Percentiles rank a stretch among this genome's conserved stretches.
These are phyloP conservation scores for Dolomedes plantarius DNA, from an alignment of 2,888 invertebrate species.

Conservation along the genomic window DNA sequence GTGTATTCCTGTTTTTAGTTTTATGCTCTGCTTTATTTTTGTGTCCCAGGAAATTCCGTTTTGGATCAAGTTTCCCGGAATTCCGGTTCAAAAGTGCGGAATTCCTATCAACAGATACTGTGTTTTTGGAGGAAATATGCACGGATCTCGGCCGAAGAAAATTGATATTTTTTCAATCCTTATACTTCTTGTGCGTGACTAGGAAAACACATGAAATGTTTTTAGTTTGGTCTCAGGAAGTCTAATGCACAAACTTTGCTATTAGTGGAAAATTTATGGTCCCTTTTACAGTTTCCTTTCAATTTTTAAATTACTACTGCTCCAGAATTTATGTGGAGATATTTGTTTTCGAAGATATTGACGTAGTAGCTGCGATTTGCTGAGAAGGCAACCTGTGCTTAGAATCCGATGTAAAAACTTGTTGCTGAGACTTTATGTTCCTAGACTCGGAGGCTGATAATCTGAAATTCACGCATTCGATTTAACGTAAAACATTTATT, in stretches of 20 bases:
- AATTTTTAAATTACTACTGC: too few species aligned
- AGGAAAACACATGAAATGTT: neutral
- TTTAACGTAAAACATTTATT: too few species aligned
- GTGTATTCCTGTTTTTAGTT: conserved; percentile 50
- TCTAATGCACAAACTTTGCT: neutral
- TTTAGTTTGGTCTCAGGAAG: neutral
- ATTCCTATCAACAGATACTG: conserved; percentile 64
- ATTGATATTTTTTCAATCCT: conserved; percentile 25
- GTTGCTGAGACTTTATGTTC: too few species aligned
- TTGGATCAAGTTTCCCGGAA: conserved; percentile 67
- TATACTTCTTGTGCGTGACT: conserved; percentile 6
- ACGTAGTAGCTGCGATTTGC: too few species aligned
- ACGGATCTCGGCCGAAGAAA: conserved; percentile 34
- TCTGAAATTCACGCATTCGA: too few species aligned
- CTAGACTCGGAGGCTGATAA: too few species aligned
- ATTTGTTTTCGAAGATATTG: too few species aligned
- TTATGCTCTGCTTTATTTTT: conserved; percentile 51
- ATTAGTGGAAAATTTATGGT: neutral
- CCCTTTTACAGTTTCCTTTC: too few species aligned
- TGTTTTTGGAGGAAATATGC: conserved; percentile 40
- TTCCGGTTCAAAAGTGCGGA: conserved; percentile 59
- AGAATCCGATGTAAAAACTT: too few species aligned
- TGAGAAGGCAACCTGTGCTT: too few species aligned
- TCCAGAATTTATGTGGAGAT: too few species aligned
- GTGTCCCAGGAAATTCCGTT: conserved; percentile 68